Conservation (phyloP, 1,140 invertebrate species). For the Pachyrhynchus sulphureomaculatus region DNA sequence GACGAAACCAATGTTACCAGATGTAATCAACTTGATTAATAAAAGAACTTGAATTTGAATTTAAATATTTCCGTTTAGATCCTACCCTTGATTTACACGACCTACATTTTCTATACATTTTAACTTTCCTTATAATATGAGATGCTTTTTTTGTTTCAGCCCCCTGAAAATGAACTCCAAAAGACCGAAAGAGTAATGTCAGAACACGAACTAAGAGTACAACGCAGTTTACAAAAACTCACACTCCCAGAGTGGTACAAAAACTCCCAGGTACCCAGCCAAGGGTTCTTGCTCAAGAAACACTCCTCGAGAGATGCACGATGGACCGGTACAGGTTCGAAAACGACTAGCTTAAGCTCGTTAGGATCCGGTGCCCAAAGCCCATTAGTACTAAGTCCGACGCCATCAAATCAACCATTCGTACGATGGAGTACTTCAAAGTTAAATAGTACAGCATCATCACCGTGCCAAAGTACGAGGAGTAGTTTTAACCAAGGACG, state of each 20-base stretch:
- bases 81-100: too few species aligned
- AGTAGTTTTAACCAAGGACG: constrained; percentile 60
- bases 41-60: too few species aligned
- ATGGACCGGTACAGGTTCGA: constrained; percentile 49
- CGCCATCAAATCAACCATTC: constrained; percentile 54
- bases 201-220: constrained; percentile 89
- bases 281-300: constrained; percentile 61
- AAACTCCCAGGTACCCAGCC: constrained; percentile 71
- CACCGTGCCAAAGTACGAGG: constrained; percentile 63
- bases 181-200: constrained; percentile 79
- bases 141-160: constrained; percentile 63
- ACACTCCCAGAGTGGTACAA: constrained; percentile 96
- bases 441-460: constrained; percentile 73
- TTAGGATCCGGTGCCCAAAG: constrained; percentile 48
- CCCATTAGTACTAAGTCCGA: constrained; percentile 46
- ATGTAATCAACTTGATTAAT: too few species aligned
- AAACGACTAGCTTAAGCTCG: constrained; percentile 50
- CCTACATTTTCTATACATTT: too few species aligned
- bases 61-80: too few species aligned
- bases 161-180: constrained; percentile 89
- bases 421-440: constrained; percentile 84
- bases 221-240: constrained; percentile 87
- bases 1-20: too few species aligned
- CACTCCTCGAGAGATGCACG: constrained; percentile 35
- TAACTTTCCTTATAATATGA: too few species aligned